phyloP scores from a whole-genome alignment of 2,888 invertebrate genomes.

The Dryomyza anilis region DNA sequence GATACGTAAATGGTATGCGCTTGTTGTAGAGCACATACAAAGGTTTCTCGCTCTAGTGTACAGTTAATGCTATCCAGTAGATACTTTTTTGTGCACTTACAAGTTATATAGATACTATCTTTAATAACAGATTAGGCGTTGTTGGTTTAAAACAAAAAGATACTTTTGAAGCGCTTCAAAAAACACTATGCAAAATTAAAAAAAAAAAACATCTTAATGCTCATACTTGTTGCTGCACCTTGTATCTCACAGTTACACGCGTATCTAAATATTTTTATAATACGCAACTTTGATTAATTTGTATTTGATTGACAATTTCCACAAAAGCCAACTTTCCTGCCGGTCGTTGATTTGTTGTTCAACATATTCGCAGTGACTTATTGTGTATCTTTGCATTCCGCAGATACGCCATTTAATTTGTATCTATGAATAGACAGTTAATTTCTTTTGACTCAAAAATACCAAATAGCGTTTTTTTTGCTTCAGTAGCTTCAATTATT shows the following conservation, averaged over 20 bases:
- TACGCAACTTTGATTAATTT: too few relatives aligned
- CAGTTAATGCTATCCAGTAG: background rate
- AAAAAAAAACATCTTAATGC: too few relatives aligned
- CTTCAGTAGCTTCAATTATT: background rate
- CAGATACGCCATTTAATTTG: background rate
- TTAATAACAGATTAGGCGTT: background rate
- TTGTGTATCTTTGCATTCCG: background rate
- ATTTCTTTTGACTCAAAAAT: background rate
- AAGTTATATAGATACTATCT: background rate
- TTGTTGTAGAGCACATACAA: too few relatives aligned
- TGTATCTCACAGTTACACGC: too few relatives aligned
- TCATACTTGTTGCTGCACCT: too few relatives aligned
- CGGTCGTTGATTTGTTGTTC: background rate
- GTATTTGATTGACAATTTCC: slow-evolving; percentile 22
- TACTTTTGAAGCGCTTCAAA: too few relatives aligned
- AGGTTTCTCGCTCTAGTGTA: too few relatives aligned
- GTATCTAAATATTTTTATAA: too few relatives aligned
- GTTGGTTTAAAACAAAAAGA: too few relatives aligned
- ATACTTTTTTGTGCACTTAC: too few relatives aligned
- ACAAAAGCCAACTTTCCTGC: slow-evolving; percentile 8
- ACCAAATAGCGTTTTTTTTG: background rate
- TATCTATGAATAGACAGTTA: background rate
- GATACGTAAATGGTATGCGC: too few relatives aligned
- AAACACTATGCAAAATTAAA: too few relatives aligned
- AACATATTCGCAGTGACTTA: background rate